phyloP scores from a whole-genome alignment of 2,113 vertebrate genomes.

The Deroptyus accipitrinus region DNA sequence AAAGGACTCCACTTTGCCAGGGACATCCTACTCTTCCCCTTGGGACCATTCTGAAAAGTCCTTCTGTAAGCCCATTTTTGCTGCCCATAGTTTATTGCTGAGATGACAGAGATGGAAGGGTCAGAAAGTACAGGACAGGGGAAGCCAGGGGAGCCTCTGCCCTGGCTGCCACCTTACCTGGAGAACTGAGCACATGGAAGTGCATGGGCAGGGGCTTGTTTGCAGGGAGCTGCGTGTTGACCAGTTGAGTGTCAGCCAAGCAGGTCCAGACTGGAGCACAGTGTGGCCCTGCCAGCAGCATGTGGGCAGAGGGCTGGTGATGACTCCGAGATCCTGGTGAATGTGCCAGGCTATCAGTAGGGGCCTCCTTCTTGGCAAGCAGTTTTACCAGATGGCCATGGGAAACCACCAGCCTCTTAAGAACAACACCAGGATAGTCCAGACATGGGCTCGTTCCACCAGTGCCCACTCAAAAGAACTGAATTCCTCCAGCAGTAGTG shows the following conservation, averaged over 20 bases:
- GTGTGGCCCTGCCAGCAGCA: fast-evolving
- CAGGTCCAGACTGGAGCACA: not conserved
- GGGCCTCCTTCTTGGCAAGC: not conserved
- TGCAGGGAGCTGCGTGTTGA: not conserved
- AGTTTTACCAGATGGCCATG: not conserved
- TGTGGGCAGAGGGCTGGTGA: not conserved
- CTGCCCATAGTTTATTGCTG: not conserved
- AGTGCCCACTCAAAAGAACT: not conserved
- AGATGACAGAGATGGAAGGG: not conserved
- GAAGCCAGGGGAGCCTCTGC: not conserved
- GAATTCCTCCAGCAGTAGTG: not conserved
- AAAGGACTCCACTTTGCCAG: not conserved
- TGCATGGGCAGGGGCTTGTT: fast-evolving
- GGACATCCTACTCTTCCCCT: not conserved
- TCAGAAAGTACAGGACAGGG: not conserved
- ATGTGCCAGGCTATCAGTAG: fast-evolving
- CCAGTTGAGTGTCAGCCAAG: not conserved
- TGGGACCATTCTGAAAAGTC: not conserved
- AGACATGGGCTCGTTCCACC: not conserved
- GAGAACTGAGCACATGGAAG: not conserved
- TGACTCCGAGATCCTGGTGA: not conserved
- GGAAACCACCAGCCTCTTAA: not conserved
- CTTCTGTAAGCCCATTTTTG: not conserved
- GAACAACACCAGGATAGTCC: not conserved
- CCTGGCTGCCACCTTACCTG: not conserved